These are phyloP conservation scores for Sylvia atricapilla DNA, from an alignment of 2,113 vertebrate species.

Conservation along the genomic window DNA sequence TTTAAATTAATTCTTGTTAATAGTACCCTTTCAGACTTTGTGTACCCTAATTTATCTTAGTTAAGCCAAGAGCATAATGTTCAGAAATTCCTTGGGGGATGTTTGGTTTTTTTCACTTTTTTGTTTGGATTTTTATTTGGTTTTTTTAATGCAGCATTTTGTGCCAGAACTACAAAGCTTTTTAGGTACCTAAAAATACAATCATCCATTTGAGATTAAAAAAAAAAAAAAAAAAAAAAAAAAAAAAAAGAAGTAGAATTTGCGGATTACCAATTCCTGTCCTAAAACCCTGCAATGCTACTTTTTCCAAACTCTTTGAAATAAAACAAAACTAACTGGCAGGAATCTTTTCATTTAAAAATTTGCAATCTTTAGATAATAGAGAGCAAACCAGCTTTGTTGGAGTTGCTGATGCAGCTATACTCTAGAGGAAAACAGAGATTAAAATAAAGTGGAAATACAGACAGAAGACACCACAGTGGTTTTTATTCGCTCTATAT, in stretches of 20 bases:
- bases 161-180: neutral
- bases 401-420: neutral
- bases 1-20: neutral
- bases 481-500: neutral
- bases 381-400: neutral
- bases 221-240: neutral
- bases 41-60: neutral
- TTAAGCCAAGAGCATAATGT: neutral
- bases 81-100: neutral
- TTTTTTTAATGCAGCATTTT: neutral
- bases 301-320: neutral
- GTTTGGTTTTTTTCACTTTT: neutral
- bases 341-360: neutral
- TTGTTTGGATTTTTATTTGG: neutral
- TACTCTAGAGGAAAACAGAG: neutral
- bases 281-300: neutral
- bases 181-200: neutral
- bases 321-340: neutral
- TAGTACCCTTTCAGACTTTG: neutral
- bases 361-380: neutral
- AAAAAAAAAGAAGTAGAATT: neutral
- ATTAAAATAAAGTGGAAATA: neutral
- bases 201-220: too few species aligned
- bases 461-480: neutral
- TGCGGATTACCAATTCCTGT: neutral